phyloP scores from a whole-genome alignment of 2,113 vertebrate species.

The Rhinoderma darwinii region DNA sequence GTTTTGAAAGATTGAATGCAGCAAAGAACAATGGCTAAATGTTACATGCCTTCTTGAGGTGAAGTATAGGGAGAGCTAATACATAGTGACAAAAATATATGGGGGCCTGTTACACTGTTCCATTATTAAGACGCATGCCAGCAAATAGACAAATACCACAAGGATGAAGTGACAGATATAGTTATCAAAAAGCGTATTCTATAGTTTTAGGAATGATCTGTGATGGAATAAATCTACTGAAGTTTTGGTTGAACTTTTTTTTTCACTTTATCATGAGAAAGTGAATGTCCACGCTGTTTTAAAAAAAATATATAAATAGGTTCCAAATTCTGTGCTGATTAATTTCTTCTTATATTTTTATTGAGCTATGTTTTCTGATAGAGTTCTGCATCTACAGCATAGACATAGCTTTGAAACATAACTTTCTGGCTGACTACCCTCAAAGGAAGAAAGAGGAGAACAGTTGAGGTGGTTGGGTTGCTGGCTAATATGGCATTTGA shows the following conservation, averaged over 20 bases:
- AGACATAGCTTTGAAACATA: too few relatives aligned
- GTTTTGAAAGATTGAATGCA: constrained; percentile 36
- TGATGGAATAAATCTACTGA: constrained; percentile 2
- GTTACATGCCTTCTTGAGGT: constrained; percentile 18
- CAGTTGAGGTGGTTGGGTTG: too few relatives aligned
- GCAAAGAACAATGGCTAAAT: constrained; percentile 22
- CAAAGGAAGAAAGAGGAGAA: too few relatives aligned
- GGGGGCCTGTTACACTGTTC: background rate
- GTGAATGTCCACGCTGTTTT: background rate
- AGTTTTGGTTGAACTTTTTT: background rate
- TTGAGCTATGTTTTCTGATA: too few relatives aligned
- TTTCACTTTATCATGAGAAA: background rate
- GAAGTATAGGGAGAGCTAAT: constrained; percentile 14
- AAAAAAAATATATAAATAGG: too few relatives aligned
- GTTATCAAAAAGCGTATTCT: background rate
- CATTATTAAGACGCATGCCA: background rate
- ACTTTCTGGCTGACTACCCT: too few relatives aligned
- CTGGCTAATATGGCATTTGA: too few relatives aligned
- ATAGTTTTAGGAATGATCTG: constrained; percentile 2
- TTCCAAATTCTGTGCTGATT: too few relatives aligned
- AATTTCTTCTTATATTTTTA: too few relatives aligned
- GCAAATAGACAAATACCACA: constrained; percentile 2
- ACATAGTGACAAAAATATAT: constrained; percentile 40
- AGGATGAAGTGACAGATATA: constrained; percentile 1
- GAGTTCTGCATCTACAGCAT: too few relatives aligned